Conservation (phyloP, 2,888 invertebrate species). For the Toxonevra muliebris region DNA sequence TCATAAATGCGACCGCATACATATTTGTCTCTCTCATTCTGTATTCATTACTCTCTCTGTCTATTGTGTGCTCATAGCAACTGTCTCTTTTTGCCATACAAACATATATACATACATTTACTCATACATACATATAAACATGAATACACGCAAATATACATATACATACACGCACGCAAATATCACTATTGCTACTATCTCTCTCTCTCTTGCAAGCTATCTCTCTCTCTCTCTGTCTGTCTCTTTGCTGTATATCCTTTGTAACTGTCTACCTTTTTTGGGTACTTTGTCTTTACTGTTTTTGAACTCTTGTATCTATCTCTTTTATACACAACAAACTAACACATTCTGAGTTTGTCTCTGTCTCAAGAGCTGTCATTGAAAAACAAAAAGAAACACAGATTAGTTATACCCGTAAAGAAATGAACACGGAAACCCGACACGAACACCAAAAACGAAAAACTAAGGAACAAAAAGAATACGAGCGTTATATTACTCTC, state of each 20-base stretch:
- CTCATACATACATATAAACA: constrained; percentile 12
- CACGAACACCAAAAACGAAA: no score
- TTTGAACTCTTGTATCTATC: constrained; percentile 4
- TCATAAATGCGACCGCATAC: background rate
- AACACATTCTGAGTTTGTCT: constrained; percentile 22
- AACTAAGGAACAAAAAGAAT: no score
- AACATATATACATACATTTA: constrained; percentile 21
- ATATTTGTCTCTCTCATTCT: constrained; percentile 18
- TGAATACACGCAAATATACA: constrained; percentile 18
- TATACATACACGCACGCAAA: constrained; percentile 19
- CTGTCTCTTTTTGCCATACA: constrained; percentile 2
- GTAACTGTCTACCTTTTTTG: constrained; percentile 2
- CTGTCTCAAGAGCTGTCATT: constrained; percentile 14
- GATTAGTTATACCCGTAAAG: no score
- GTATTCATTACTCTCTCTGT: constrained; percentile 18
- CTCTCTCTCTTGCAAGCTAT: constrained; percentile 18
- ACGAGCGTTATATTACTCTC: no score
- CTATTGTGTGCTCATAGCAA: background rate
- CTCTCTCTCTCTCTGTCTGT: constrained; percentile 23
- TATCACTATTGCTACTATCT: constrained; percentile 15
- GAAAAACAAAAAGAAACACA: no score
- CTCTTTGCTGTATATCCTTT: constrained; percentile 23
- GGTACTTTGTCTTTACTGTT: background rate
- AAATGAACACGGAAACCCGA: no score
- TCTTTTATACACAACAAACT: constrained; percentile 21